These are phyloP conservation scores for Penaeus monodon DNA, from an alignment of 2,888 invertebrate genomes.

Conservation along the genomic window DNA sequence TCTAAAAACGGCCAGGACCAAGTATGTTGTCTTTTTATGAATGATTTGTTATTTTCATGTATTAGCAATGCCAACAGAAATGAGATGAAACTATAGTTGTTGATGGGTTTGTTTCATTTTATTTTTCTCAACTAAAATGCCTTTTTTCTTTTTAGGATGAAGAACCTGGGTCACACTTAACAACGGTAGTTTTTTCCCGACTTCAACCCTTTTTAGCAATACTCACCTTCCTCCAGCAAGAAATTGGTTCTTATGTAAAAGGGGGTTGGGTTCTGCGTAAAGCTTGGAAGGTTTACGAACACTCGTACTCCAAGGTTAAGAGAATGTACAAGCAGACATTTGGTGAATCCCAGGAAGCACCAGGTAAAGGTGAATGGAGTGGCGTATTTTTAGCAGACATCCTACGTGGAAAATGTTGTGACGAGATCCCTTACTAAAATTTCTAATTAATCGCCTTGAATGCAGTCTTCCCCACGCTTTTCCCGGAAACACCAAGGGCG, in stretches of 20 bases:
- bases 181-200: conserved; percentile 79
- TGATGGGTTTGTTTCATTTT: conserved; percentile 63
- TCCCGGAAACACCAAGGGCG: conserved; percentile 33
- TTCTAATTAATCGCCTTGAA: neutral
- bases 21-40: neutral
- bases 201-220: conserved; percentile 77
- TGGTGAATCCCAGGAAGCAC: conserved; percentile 37
- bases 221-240: conserved; percentile 77
- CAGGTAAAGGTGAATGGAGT: conserved; percentile 15
- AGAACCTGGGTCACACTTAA: conserved; percentile 72
- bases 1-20: conserved; percentile 43
- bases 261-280: conserved; percentile 79
- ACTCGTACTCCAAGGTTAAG: conserved; percentile 75
- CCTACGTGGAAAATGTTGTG: too few species aligned
- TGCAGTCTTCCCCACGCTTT: neutral
- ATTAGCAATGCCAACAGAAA: too few species aligned
- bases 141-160: conserved; percentile 65
- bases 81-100: too few species aligned
- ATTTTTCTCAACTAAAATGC: conserved; percentile 12
- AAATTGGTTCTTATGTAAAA: conserved; percentile 76
- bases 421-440: neutral
- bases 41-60: neutral
- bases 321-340: conserved; percentile 71
- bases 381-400: neutral
- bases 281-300: conserved; percentile 80